Conservation (phyloP, 2,888 invertebrate species). For the Parascotia fuliginaria region DNA sequence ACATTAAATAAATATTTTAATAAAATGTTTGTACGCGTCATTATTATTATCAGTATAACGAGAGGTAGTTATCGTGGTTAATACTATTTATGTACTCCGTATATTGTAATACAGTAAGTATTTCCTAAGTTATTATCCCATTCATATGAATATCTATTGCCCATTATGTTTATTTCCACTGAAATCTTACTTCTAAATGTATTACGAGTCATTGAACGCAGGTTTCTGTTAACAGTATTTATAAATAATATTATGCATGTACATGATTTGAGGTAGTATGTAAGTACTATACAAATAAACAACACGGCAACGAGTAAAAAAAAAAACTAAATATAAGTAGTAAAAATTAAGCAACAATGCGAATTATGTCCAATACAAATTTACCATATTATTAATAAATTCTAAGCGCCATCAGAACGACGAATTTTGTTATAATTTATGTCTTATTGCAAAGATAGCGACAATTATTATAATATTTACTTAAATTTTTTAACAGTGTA, state of each 20-base stretch:
- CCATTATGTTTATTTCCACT: conserved; percentile 2
- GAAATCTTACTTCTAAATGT: conserved; percentile 5
- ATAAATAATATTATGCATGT: too few relatives aligned
- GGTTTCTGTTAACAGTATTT: neutral
- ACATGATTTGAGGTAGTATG: conserved; percentile 31
- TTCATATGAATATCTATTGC: conserved; percentile 17
- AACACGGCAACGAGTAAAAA: neutral
- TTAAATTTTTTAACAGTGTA: neutral
- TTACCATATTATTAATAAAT: conserved; percentile 9
- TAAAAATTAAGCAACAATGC: neutral
- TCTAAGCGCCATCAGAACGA: conserved; percentile 11
- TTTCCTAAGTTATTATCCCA: neutral
- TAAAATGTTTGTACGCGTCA: neutral
- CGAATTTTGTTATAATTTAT: conserved; percentile 1
- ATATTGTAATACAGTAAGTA: conserved; percentile 13
- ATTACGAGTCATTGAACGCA: neutral
- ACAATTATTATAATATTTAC: conserved; percentile 1
- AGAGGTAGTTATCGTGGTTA: conserved; percentile 28
- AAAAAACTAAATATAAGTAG: neutral
- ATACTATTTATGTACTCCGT: conserved; percentile 16
- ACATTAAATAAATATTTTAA: too few relatives aligned
- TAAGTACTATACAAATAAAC: conserved; percentile 4
- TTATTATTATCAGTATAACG: neutral
- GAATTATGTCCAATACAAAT: conserved; percentile 16
- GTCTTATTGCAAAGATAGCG: conserved; percentile 10